These are phyloP conservation scores for Cheilosia pagana DNA, from an alignment of 2,888 invertebrate species.

Conservation along the genomic window DNA sequence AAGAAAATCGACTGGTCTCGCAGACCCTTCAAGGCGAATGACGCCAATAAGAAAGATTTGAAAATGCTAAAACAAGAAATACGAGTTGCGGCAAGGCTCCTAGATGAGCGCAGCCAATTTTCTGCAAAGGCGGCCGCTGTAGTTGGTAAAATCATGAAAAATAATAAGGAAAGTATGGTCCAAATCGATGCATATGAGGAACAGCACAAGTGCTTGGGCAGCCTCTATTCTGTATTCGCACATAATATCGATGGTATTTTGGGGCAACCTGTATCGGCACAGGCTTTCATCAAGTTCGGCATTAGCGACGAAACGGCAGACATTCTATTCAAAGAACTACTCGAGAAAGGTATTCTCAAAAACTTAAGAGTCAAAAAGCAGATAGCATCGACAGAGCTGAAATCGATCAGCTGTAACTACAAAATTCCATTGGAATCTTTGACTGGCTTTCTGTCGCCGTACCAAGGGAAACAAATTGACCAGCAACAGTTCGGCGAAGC, in stretches of 20 bases:
- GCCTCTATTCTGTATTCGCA: neutral
- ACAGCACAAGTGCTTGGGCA: neutral
- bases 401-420: neutral
- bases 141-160: constrained; percentile 1
- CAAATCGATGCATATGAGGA: constrained; percentile 4
- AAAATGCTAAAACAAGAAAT: constrained; percentile 2
- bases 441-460: neutral
- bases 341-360: neutral
- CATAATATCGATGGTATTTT: neutral
- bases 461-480: neutral
- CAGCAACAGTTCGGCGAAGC: neutral
- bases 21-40: neutral
- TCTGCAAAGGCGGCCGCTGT: neutral
- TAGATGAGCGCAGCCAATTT: neutral
- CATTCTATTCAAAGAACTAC: neutral
- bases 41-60: neutral
- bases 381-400: neutral
- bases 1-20: neutral
- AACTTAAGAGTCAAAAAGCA: neutral
- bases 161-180: neutral
- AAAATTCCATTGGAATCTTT: neutral
- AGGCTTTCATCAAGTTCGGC: neutral
- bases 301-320: neutral
- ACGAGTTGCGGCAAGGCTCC: neutral
- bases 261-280: neutral